These are phyloP conservation scores for Epsilonema sp. DNA, from an alignment of 2,888 invertebrate genomes.

Conservation along the genomic window DNA sequence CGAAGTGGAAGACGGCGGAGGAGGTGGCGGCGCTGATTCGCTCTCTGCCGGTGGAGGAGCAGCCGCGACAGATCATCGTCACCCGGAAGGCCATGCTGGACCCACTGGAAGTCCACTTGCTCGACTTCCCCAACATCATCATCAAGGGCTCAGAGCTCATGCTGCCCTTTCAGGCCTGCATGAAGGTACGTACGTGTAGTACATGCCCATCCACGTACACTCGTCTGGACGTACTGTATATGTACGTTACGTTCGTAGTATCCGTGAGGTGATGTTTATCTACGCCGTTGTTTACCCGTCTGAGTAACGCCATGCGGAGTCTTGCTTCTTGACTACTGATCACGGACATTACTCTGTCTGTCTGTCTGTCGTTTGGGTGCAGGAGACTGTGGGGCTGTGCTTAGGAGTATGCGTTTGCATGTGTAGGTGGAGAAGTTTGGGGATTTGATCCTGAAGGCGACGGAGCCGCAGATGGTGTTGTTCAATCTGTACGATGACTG, in stretches of 20 bases:
- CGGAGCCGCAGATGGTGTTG: constrained; percentile 97
- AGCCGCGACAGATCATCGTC: constrained; percentile 98
- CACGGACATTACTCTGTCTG: too few species aligned
- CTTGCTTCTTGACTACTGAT: too few species aligned
- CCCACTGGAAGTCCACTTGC: constrained; percentile 87
- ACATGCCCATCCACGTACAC: background rate
- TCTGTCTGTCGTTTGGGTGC: too few species aligned
- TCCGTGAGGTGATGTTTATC: background rate
- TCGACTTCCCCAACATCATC: constrained; percentile 99
- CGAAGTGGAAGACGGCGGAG: constrained; percentile 99
- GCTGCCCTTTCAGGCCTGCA: constrained; percentile 91
- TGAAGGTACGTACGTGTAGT: constrained; percentile 52
- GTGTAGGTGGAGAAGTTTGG: constrained; percentile 77
- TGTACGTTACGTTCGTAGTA: too few species aligned
- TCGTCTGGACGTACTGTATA: background rate
- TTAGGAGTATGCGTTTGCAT: constrained; percentile 1
- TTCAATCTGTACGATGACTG: constrained; percentile 99
- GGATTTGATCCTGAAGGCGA: constrained; percentile 91
- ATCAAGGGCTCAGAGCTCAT: constrained; percentile 98
- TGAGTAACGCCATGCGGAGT: too few species aligned
- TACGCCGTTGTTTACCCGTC: too few species aligned
- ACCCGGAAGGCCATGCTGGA: constrained; percentile 99
- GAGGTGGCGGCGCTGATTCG: constrained; percentile 98
- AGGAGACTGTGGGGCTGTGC: too few species aligned
- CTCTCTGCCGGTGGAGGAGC: constrained; percentile 95